phyloP scores from a whole-genome alignment of 1,140 invertebrate genomes.

The Drosophila ercepeae region DNA sequence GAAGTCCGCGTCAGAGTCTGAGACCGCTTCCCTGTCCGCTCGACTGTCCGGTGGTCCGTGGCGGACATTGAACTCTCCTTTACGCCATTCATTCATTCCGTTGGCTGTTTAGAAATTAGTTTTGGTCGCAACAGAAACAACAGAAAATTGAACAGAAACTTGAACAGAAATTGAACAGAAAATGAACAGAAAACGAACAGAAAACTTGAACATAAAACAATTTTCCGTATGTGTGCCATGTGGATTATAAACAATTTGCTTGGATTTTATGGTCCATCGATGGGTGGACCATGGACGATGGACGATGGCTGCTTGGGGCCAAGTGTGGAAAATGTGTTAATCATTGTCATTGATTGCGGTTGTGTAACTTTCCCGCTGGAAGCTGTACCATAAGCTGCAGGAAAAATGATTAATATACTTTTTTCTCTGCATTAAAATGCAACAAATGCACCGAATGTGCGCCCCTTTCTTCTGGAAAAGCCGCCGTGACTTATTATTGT shows the following conservation, averaged over 20 bases:
- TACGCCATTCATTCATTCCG: background rate
- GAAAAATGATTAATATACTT: slow-evolving; percentile 51
- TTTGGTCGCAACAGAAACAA: slow-evolving; percentile 38
- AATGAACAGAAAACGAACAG: too few relatives aligned
- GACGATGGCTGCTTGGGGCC: slow-evolving; percentile 18
- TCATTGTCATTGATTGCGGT: slow-evolving; percentile 49
- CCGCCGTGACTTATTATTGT: slow-evolving; percentile 71
- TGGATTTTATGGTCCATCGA: slow-evolving; percentile 50
- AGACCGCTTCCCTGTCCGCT: slow-evolving; percentile 32
- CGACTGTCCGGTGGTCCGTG: slow-evolving; percentile 21
- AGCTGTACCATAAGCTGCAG: background rate
- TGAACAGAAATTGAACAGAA: too few relatives aligned
- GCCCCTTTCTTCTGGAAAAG: slow-evolving; percentile 40
- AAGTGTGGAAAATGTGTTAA: slow-evolving; percentile 52
- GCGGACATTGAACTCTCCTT: slow-evolving; percentile 40
- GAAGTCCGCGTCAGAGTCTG: background rate
- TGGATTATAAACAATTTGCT: slow-evolving; percentile 49
- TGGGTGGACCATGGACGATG: slow-evolving; percentile 22
- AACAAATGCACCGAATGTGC: slow-evolving; percentile 8
- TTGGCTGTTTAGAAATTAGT: slow-evolving; percentile 33
- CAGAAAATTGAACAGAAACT: too few relatives aligned
- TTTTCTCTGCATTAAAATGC: slow-evolving; percentile 36
- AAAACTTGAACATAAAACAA: too few relatives aligned
- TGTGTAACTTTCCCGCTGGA: slow-evolving; percentile 44
- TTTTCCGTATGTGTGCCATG: slow-evolving; percentile 53